phyloP scores from a whole-genome alignment of 2,113 vertebrate species.

The Zosterops hypoxanthus region DNA sequence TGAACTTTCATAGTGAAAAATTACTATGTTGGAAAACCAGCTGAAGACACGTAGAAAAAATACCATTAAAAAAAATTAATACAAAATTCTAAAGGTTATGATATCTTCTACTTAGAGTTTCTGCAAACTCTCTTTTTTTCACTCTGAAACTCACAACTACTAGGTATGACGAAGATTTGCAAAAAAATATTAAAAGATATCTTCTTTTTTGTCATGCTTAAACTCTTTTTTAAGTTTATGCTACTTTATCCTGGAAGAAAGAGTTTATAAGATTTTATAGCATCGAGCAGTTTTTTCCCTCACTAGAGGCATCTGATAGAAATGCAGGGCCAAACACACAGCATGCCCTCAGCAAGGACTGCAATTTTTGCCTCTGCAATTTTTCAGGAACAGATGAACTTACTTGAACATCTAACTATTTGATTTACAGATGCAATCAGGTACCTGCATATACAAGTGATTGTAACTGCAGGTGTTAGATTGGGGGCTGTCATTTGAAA shows the following conservation, averaged over 20 bases:
- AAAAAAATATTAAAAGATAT: not conserved
- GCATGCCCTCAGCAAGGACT: not conserved
- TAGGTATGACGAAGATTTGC: not conserved
- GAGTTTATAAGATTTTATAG: not conserved
- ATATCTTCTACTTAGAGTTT: not conserved
- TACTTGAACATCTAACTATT: conserved; percentile 10
- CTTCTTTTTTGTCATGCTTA: not conserved
- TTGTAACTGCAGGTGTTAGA: conserved; percentile 49
- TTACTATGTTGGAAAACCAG: not conserved
- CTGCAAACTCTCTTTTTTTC: not conserved
- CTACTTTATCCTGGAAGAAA: not conserved
- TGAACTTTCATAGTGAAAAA: not conserved
- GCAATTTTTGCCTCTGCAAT: not conserved
- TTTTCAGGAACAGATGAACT: not conserved
- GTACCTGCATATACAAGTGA: conserved; percentile 38
- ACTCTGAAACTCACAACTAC: not conserved
- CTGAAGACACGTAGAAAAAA: not conserved
- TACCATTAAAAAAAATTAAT: not conserved
- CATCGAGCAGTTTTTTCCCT: not conserved
- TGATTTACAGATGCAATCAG: conserved; percentile 63
- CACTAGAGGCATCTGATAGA: not conserved
- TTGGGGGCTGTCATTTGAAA: not conserved
- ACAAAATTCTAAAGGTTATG: not conserved
- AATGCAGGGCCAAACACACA: not conserved
- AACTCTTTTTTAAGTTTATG: not conserved